Percentiles rank a stretch among this genome's conserved stretches.
Evolutionary conservation across 2,113 vertebrate species (phyloP).

Genomic region (Psilopogon haemacephalus): DNA sequence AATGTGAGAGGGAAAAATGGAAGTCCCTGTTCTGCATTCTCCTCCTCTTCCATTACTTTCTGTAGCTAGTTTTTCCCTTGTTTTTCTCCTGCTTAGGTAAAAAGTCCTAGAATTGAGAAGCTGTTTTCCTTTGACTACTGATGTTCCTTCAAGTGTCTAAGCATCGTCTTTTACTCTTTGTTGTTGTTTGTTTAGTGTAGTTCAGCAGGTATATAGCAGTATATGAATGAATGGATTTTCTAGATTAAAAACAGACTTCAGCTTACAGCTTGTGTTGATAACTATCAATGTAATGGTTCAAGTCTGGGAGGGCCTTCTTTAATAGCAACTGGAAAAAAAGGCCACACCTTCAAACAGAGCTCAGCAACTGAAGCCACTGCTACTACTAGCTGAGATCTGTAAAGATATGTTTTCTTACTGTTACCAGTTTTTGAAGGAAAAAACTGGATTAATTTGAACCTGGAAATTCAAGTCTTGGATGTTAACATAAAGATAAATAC

Average conservation of each 20-base stretch:
- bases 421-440: not conserved
- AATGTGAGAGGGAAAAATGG: not conserved
- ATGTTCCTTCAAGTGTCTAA: not conserved
- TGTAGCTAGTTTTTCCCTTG: not conserved
- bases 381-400: not conserved
- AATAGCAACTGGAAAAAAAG: not conserved
- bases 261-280: not conserved
- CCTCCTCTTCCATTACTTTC: not conserved
- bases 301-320: not conserved
- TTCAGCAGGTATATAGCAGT: not conserved
- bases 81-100: not conserved
- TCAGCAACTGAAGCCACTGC: not conserved
- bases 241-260: not conserved
- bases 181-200: not conserved
- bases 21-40: not conserved
- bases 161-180: not conserved
- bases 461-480: not conserved
- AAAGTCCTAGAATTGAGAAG: not conserved
- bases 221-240: not conserved
- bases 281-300: not conserved
- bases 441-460: not conserved
- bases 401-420: not conserved
- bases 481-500: not conserved
- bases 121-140: not conserved
- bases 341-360: not conserved